Evolutionary conservation across 2,888 invertebrate species (phyloP).

Genomic region (Acrobasis suavella): DNA sequence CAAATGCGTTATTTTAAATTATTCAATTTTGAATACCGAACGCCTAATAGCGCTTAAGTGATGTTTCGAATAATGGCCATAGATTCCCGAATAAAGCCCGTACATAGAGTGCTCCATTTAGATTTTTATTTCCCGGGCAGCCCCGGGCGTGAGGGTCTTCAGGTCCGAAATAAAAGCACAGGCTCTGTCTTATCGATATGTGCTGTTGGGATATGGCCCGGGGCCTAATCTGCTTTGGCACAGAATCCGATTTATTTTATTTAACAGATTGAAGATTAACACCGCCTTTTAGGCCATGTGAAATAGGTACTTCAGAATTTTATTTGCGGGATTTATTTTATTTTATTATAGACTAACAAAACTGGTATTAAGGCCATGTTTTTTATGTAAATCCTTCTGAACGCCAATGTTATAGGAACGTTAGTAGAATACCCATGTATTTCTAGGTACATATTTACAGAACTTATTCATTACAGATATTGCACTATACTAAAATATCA

Average conservation of each 20-base stretch:
- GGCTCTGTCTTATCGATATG: slow-evolving; percentile 71
- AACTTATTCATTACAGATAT: too few relatives aligned
- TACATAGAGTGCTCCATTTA: slow-evolving; percentile 19
- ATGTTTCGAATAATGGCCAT: slow-evolving; percentile 11
- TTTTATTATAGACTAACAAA: too few relatives aligned
- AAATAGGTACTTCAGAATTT: too few relatives aligned
- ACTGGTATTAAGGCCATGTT: too few relatives aligned
- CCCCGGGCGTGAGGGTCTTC: slow-evolving; percentile 17
- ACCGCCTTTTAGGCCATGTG: not conserved
- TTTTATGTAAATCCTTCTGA: too few relatives aligned
- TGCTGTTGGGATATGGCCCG: slow-evolving; percentile 61
- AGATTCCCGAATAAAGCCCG: slow-evolving; percentile 9
- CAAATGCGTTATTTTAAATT: not conserved
- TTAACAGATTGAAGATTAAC: slow-evolving; percentile 2
- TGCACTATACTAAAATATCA: too few relatives aligned
- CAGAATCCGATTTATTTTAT: slow-evolving; percentile 12
- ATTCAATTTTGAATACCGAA: slow-evolving; percentile 10
- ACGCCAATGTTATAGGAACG: too few relatives aligned
- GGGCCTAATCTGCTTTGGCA: slow-evolving; percentile 41
- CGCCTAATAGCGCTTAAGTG: slow-evolving; percentile 21
- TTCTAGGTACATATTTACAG: too few relatives aligned
- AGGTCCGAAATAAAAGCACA: slow-evolving; percentile 60
- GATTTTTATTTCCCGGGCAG: slow-evolving; percentile 19
- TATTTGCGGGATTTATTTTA: too few relatives aligned
- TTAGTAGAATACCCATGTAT: too few relatives aligned